These are phyloP conservation scores for Graptemys geographica DNA, from an alignment of 2,797 vertebrate genomes.

Conservation along the genomic window DNA sequence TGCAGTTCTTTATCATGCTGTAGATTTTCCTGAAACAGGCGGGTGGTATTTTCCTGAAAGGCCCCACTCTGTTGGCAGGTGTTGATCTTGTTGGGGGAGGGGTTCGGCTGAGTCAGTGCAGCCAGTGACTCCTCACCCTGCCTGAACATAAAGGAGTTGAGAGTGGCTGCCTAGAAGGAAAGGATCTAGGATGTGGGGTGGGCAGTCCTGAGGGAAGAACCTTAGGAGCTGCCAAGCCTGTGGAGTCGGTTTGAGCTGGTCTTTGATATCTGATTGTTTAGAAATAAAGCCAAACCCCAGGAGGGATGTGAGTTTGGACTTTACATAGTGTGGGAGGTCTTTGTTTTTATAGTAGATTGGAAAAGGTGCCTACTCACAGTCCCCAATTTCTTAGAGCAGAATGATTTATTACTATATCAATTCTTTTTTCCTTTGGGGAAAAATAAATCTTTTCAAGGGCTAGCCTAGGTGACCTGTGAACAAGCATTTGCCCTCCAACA, in stretches of 20 bases:
- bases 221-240: background rate
- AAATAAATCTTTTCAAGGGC: background rate
- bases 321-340: background rate
- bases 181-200: background rate
- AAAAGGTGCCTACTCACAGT: background rate
- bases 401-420: background rate
- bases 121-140: background rate
- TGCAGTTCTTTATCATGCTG: accelerated
- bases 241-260: background rate
- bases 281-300: background rate
- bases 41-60: background rate
- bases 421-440: background rate
- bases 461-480: background rate
- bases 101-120: background rate
- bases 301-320: background rate
- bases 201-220: accelerated
- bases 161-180: background rate
- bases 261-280: background rate
- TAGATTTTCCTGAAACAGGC: accelerated
- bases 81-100: background rate
- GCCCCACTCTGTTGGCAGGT: background rate
- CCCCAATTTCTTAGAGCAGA: background rate
- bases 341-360: background rate
- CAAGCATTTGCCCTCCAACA: background rate
- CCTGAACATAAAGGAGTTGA: background rate